A percentile compares a stretch with the other conserved stretches of the same genome.
Evolutionary conservation across 1,140 invertebrate genomes (phyloP).

Genomic region (Drosophila melanogaster): DNA sequence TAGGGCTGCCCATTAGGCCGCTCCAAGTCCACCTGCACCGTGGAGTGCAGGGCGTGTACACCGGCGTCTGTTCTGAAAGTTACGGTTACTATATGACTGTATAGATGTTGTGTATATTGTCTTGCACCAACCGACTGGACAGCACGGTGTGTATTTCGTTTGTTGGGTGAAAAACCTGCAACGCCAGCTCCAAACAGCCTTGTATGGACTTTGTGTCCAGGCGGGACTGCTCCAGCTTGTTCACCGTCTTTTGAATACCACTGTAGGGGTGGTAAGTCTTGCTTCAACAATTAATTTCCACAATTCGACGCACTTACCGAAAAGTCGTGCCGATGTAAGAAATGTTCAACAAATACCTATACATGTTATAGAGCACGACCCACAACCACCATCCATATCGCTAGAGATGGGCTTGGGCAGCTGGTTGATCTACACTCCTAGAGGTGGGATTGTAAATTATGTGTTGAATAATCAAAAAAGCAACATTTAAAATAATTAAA

Average conservation of each 20-base stretch:
- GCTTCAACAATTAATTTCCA: not conserved
- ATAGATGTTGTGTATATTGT: not conserved
- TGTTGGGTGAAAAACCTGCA: conserved; percentile 85
- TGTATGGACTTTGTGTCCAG: conserved; percentile 87
- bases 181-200: conserved; percentile 87
- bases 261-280: conserved; percentile 59
- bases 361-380: conserved; percentile 82
- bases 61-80: conserved; percentile 89
- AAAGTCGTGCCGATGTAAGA: conserved; percentile 88
- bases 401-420: not conserved
- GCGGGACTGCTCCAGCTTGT: conserved; percentile 56
- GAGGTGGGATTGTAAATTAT: not conserved
- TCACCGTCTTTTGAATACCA: conserved; percentile 86
- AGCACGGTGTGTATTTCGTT: conserved; percentile 85
- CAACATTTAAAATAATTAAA: not conserved
- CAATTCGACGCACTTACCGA: conserved; percentile 83
- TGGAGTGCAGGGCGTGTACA: conserved; percentile 88
- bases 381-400: not conserved
- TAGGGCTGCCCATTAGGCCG: conserved; percentile 85
- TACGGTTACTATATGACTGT: not conserved
- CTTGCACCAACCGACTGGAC: conserved; percentile 87
- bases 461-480: too few relatives aligned
- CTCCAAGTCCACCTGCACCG: conserved; percentile 88
- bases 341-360: conserved; percentile 87
- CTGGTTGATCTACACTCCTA: too few relatives aligned